These are phyloP conservation scores for Podarcis siculus DNA, from an alignment of 2,797 vertebrate genomes.

Conservation along the genomic window DNA sequence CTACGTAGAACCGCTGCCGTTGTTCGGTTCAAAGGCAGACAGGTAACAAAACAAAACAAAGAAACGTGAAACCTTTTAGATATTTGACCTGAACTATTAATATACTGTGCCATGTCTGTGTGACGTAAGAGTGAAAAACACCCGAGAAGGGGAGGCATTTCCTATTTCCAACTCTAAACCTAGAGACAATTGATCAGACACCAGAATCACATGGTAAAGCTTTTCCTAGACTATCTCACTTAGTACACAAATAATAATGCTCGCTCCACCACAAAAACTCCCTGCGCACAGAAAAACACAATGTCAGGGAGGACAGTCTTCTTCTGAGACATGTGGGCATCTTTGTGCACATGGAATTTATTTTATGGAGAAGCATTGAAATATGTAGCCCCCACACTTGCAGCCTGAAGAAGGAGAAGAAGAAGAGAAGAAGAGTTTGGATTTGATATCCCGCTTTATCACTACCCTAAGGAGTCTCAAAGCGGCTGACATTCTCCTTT, in stretches of 20 bases:
- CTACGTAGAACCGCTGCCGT: constrained; percentile 92
- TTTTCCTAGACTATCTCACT: neutral
- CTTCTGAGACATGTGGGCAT: neutral
- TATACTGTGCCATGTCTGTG: no score
- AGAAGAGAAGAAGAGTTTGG: no score
- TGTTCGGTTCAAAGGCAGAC: neutral
- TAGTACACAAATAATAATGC: neutral
- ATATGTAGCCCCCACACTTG: neutral
- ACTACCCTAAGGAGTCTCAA: no score
- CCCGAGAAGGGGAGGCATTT: neutral
- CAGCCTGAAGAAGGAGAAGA: neutral
- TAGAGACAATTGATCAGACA: neutral
- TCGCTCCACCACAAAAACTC: neutral
- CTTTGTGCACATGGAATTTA: neutral
- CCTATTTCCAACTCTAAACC: neutral
- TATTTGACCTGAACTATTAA: constrained; percentile 6
- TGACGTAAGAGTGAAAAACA: neutral
- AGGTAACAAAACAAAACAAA: neutral
- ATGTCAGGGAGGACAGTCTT: neutral
- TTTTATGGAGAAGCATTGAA: neutral
- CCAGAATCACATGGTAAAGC: neutral
- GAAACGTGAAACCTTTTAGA: neutral
- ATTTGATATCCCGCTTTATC: no score
- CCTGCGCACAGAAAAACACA: neutral
- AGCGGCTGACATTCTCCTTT: no score